Conservation (phyloP, 64 coral and sea anemone genomes). For the Catalaphyllia jardinei region DNA sequence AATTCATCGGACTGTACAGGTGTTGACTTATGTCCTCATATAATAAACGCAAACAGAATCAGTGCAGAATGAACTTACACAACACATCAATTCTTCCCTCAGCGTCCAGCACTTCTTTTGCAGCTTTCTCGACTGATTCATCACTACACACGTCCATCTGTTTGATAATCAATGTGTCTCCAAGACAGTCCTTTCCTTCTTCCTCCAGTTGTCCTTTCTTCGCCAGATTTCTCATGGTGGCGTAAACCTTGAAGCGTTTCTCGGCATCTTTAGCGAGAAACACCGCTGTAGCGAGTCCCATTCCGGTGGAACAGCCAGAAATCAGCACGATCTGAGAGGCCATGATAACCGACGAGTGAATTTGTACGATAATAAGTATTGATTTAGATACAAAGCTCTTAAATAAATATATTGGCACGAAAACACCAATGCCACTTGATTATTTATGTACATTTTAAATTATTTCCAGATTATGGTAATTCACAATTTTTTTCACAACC, state of each 20-base stretch:
- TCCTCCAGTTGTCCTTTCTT: slow-evolving; percentile 64
- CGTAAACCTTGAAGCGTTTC: slow-evolving; percentile 91
- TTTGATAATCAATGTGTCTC: no score
- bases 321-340: slow-evolving; percentile 43
- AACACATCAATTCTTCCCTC: slow-evolving; percentile 78
- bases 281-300: slow-evolving; percentile 62
- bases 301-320: slow-evolving; percentile 67
- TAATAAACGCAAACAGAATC: not conserved
- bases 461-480: no score
- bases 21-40: no score
- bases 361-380: no score
- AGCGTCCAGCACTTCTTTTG: slow-evolving; percentile 57
- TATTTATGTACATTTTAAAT: no score
- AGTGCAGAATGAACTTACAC: slow-evolving; percentile 31
- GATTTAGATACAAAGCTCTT: no score
- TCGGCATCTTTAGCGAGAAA: slow-evolving; percentile 65
- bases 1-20: no score
- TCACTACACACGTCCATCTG: no score
- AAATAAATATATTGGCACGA: no score
- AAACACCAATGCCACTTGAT: no score
- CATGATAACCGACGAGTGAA: not conserved
- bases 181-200: slow-evolving; percentile 45
- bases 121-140: no score
- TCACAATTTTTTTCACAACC: no score
- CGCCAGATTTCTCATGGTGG: slow-evolving; percentile 63